A percentile compares a stretch with the other conserved stretches of the same genome.
Evolutionary conservation across 2,797 vertebrate genomes (phyloP).

Genomic region (Myotis vivesi): DNA sequence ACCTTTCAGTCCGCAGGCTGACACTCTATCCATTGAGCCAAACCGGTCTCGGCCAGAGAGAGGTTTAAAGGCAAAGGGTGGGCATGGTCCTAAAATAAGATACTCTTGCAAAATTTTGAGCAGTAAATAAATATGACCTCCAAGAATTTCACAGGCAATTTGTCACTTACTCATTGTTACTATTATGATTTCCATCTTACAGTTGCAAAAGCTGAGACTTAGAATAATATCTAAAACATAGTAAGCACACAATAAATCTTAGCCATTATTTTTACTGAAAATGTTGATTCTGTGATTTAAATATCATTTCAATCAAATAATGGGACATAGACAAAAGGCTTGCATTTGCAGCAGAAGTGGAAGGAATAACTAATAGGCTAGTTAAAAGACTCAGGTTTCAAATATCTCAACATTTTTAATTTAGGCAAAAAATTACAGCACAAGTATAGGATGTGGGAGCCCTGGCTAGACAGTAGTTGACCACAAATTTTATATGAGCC

Average conservation of each 20-base stretch:
- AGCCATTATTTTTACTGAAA: background rate
- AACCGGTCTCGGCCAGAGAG: too few species aligned
- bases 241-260: background rate
- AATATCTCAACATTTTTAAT: constrained; percentile 65
- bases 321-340: background rate
- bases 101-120: constrained; percentile 9
- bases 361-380: constrained; percentile 40
- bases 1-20: too few species aligned
- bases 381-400: constrained; percentile 57
- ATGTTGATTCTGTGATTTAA: background rate
- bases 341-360: background rate
- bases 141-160: background rate
- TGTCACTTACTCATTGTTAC: background rate
- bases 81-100: constrained; percentile 1
- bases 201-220: constrained; percentile 3
- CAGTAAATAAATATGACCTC: background rate
- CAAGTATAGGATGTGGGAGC: constrained; percentile 68
- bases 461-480: constrained; percentile 66
- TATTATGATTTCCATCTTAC: background rate
- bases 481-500: constrained; percentile 57
- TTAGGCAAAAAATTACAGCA: constrained; percentile 51
- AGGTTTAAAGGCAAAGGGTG: background rate
- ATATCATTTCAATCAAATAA: background rate
- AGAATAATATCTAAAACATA: background rate
- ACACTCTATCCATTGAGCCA: too few species aligned